phyloP scores from a whole-genome alignment of 2,888 invertebrate genomes.

The Tupiocoris notatus region DNA sequence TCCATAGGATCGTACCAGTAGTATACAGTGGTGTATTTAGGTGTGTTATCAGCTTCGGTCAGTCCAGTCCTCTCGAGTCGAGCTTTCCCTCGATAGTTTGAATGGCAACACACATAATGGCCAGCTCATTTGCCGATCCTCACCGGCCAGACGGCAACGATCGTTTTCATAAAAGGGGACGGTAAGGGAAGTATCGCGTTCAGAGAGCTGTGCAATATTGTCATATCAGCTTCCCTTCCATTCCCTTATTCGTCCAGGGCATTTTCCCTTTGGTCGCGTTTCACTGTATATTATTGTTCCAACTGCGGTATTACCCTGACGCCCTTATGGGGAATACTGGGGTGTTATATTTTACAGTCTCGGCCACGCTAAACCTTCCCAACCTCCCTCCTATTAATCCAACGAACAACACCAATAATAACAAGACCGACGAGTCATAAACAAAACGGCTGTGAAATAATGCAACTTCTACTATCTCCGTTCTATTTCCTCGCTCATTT shows the following conservation, averaged over 20 bases:
- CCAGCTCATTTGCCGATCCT: slow-evolving; percentile 1
- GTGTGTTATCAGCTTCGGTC: slow-evolving; percentile 37
- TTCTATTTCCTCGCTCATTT: not conserved
- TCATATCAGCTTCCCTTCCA: slow-evolving; percentile 31
- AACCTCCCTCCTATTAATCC: slow-evolving; percentile 36
- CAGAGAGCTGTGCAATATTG: slow-evolving; percentile 31
- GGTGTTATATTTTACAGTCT: slow-evolving; percentile 41
- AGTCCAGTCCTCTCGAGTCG: too few species aligned
- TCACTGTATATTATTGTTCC: slow-evolving; percentile 35
- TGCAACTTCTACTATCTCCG: slow-evolving; percentile 14
- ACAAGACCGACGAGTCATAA: slow-evolving; percentile 45
- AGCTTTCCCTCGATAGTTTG: slow-evolving; percentile 37
- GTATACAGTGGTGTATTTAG: slow-evolving; percentile 13
- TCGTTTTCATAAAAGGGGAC: slow-evolving; percentile 10
- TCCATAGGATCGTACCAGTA: too few species aligned
- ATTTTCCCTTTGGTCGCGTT: slow-evolving; percentile 14
- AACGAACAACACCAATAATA: slow-evolving; percentile 43
- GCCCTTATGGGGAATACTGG: too few species aligned
- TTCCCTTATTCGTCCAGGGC: slow-evolving; percentile 3
- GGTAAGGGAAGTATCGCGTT: not conserved
- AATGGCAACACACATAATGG: slow-evolving; percentile 39
- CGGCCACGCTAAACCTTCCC: not conserved
- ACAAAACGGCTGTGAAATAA: slow-evolving; percentile 44
- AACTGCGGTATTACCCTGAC: slow-evolving; percentile 41
- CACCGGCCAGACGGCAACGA: not conserved